Conservation (phyloP, 2,797 vertebrate species). For the Sylvia borin region DNA sequence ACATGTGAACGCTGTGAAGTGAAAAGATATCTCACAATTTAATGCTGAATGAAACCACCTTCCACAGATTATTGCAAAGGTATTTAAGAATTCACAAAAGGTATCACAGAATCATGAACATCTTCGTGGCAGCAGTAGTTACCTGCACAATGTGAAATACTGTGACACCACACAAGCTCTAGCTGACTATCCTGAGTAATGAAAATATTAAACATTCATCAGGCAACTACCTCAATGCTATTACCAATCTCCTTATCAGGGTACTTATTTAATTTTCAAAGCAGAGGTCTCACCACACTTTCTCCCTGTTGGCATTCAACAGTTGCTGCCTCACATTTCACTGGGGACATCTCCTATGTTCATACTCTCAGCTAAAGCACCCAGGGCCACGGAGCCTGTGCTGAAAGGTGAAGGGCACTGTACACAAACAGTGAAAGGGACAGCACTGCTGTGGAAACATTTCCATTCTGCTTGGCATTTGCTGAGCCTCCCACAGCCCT, state of each 20-base stretch:
- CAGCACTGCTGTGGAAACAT: not conserved
- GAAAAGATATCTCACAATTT: not conserved
- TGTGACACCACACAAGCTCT: not conserved
- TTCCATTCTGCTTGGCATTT: not conserved
- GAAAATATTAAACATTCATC: not conserved
- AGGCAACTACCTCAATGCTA: not conserved
- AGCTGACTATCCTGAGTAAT: not conserved
- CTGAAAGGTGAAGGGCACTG: not conserved
- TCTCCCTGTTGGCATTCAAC: not conserved
- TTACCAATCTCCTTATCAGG: not conserved
- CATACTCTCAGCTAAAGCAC: not conserved
- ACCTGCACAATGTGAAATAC: not conserved
- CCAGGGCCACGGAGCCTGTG: not conserved
- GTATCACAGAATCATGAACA: not conserved
- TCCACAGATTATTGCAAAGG: not conserved
- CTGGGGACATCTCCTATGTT: not conserved
- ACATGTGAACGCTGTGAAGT: not conserved
- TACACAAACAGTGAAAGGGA: not conserved
- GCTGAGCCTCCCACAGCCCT: not conserved
- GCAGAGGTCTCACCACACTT: not conserved
- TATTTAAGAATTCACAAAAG: not conserved
- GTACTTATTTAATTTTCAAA: not conserved
- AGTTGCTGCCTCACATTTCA: not conserved
- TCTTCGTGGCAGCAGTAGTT: not conserved
- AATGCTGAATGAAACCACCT: not conserved